Conservation (phyloP, 2,888 invertebrate genomes). For the Pyralis farinalis region DNA sequence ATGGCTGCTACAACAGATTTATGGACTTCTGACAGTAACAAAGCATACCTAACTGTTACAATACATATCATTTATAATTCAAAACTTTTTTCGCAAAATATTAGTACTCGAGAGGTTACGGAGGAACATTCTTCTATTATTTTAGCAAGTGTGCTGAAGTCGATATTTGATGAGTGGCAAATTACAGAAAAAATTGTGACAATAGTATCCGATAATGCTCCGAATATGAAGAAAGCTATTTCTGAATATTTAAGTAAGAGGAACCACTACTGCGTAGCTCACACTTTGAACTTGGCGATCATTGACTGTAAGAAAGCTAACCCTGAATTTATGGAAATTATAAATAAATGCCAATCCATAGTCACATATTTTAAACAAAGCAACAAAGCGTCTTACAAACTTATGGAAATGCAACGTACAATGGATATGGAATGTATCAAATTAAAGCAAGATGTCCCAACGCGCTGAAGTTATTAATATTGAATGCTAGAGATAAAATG, state of each 20-base stretch:
- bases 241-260: slow-evolving; percentile 19
- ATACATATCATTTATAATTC: neutral
- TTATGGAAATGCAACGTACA: too few relatives aligned
- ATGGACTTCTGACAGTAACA: slow-evolving; percentile 12
- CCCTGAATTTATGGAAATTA: slow-evolving; percentile 10
- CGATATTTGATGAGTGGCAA: slow-evolving; percentile 17
- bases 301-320: too few relatives aligned
- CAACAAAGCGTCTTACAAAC: neutral
- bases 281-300: slow-evolving; percentile 25
- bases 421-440: too few relatives aligned
- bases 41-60: neutral
- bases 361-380: neutral
- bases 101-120: neutral
- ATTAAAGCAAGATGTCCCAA: too few relatives aligned
- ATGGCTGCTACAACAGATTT: slow-evolving; percentile 13
- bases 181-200: slow-evolving; percentile 17
- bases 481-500: too few relatives aligned
- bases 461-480: too few relatives aligned
- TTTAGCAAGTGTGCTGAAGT: slow-evolving; percentile 2
- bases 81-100: neutral
- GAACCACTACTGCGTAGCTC: slow-evolving; percentile 25
- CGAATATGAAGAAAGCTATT: slow-evolving; percentile 22
- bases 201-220: slow-evolving; percentile 16
- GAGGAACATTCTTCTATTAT: neutral
- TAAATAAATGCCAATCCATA: too few relatives aligned